Percentiles rank a stretch among this genome's conserved stretches.
Conservation (phyloP, 2,888 invertebrate genomes). For the Zhengitettix transpicula region DNA sequence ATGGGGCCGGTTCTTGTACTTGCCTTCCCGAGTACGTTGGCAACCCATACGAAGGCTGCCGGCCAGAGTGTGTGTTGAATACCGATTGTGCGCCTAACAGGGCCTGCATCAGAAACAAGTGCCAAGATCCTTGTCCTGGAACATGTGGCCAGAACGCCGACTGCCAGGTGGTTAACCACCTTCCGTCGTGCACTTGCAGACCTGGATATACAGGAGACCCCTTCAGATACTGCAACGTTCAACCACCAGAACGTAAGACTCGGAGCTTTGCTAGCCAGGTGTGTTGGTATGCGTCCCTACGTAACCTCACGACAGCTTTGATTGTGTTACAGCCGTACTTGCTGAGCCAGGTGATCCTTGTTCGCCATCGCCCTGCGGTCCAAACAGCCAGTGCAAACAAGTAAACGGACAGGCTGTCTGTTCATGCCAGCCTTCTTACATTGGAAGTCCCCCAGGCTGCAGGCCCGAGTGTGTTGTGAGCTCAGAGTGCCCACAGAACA, state of each 20-base stretch:
- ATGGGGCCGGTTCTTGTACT: constrained; percentile 48
- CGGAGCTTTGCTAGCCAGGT: too few relatives aligned
- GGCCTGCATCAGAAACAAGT: constrained; percentile 55
- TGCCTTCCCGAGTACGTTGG: constrained; percentile 56
- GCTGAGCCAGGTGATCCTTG: constrained; percentile 29
- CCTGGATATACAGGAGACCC: constrained; percentile 60
- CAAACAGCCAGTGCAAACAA: constrained; percentile 53
- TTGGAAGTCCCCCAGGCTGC: constrained; percentile 58
- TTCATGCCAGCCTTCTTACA: constrained; percentile 41
- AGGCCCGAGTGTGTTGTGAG: constrained; percentile 32
- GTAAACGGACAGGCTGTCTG: constrained; percentile 34
- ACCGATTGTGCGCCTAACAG: constrained; percentile 52
- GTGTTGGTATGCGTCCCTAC: too few relatives aligned
- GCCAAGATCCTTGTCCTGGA: constrained; percentile 62
- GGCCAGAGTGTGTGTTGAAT: constrained; percentile 49
- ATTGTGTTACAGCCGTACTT: not conserved
- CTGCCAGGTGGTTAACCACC: constrained; percentile 57
- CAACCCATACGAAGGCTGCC: constrained; percentile 59
- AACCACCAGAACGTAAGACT: constrained; percentile 10
- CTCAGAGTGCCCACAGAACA: constrained; percentile 26
- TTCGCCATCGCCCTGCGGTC: constrained; percentile 46
- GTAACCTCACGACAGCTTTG: too few relatives aligned
- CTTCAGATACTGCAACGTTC: constrained; percentile 41
- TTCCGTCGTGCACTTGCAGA: constrained; percentile 50
- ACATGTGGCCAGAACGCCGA: constrained; percentile 57